Evolutionary conservation across 35 echinoderm and acorn worm genomes (phyloP).

Genomic region (Acanthaster planci): DNA sequence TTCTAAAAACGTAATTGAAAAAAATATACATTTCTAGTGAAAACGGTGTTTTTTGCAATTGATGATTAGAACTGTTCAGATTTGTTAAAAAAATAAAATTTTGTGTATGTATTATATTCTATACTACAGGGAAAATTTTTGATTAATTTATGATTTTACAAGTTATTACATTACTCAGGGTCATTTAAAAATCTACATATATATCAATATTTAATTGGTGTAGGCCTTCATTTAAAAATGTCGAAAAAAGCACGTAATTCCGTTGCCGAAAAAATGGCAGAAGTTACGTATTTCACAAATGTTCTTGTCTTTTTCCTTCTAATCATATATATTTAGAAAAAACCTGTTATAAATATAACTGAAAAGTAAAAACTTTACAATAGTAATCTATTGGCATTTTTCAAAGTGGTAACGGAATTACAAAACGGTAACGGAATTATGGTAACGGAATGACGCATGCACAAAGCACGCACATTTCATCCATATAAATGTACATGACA

Average conservation of each 20-base stretch:
- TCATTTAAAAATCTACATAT: too few relatives aligned
- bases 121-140: too few relatives aligned
- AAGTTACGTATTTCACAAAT: not conserved
- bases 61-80: not conserved
- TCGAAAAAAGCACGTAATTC: not conserved
- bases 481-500: not conserved
- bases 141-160: not conserved
- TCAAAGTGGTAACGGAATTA: not conserved
- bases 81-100: not conserved
- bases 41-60: too few relatives aligned
- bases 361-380: not conserved
- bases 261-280: not conserved
- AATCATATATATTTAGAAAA: not conserved
- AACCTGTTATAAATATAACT: not conserved
- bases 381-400: not conserved
- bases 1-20: not conserved
- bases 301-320: not conserved
- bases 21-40: not conserved
- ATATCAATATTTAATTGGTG: too few relatives aligned
- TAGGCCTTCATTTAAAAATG: too few relatives aligned
- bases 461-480: not conserved
- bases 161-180: too few relatives aligned
- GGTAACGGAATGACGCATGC: not conserved
- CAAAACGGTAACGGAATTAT: not conserved
- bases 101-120: not conserved